phyloP scores from a whole-genome alignment of 2,888 invertebrate species.

The Helleia helle region DNA sequence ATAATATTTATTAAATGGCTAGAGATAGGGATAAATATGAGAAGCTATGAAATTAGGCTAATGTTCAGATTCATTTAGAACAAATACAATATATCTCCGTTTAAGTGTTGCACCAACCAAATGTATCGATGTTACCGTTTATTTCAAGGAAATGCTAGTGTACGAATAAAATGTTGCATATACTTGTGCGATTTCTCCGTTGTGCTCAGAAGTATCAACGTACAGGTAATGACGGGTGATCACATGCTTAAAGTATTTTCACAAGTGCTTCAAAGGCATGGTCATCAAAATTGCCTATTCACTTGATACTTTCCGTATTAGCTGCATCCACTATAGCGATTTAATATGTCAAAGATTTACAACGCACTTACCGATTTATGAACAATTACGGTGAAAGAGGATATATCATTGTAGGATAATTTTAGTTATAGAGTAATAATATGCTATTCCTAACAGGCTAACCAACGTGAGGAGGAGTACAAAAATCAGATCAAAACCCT shows the following conservation, averaged over 20 bases:
- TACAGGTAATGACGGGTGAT: conserved; percentile 5
- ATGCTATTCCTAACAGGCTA: conserved; percentile 82
- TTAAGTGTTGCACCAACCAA: conserved; percentile 65
- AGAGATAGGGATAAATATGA: not conserved
- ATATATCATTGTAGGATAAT: not conserved
- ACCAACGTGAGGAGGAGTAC: conserved; percentile 99
- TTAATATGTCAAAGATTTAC: conserved; percentile 1
- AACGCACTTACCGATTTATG: conserved; percentile 7
- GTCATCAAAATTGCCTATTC: not conserved
- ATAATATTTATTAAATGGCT: conserved; percentile 10
- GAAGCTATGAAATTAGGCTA: conserved; percentile 19
- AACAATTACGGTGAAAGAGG: conserved; percentile 5
- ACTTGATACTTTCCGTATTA: conserved; percentile 3
- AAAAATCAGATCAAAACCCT: conserved; percentile 99
- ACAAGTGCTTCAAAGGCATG: not conserved
- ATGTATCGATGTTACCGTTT: conserved; percentile 10
- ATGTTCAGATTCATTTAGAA: too few species aligned
- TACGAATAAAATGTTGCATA: not conserved
- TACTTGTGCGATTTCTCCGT: conserved; percentile 6
- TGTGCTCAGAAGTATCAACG: conserved; percentile 1
- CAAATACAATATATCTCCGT: too few species aligned
- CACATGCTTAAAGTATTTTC: not conserved
- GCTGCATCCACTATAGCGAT: conserved; percentile 1
- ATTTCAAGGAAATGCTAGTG: conserved; percentile 1
- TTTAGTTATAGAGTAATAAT: conserved; percentile 30